A percentile compares a stretch with the other conserved stretches of the same genome.
These are phyloP conservation scores for Leguminivora glycinivorella DNA, from an alignment of 1,140 invertebrate species.

Conservation along the genomic window DNA sequence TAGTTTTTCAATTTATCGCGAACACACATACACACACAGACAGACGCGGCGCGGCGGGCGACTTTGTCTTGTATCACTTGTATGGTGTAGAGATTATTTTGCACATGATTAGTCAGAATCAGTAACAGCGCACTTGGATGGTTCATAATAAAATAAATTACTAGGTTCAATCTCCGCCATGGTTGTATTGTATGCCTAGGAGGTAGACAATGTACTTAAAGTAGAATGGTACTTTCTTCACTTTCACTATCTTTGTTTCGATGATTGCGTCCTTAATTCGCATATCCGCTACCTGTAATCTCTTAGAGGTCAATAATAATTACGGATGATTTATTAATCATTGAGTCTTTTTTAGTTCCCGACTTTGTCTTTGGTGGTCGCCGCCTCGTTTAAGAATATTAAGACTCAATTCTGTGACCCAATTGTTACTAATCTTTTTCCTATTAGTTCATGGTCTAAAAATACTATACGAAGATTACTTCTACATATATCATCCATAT, in stretches of 20 bases:
- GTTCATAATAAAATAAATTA: too few relatives aligned
- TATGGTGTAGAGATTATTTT: too few relatives aligned
- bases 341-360: not conserved
- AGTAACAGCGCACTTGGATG: too few relatives aligned
- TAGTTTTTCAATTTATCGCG: too few relatives aligned
- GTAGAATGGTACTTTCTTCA: not conserved
- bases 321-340: not conserved
- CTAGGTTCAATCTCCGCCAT: not conserved
- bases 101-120: too few relatives aligned
- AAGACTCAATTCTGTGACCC: not conserved
- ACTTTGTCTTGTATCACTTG: too few relatives aligned
- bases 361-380: not conserved
- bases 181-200: not conserved
- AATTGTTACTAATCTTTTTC: not conserved
- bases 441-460: too few relatives aligned
- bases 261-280: not conserved
- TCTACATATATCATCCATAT: too few relatives aligned
- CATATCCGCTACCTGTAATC: not conserved
- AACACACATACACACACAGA: too few relatives aligned
- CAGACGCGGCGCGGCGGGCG: too few relatives aligned
- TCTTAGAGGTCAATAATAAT: not conserved
- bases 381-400: not conserved
- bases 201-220: not conserved
- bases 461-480: too few relatives aligned
- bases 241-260: not conserved